A percentile compares a stretch with the other conserved stretches of the same genome.
phyloP scores from a whole-genome alignment of 2,797 vertebrate species.

The Chloroceryle inda region DNA sequence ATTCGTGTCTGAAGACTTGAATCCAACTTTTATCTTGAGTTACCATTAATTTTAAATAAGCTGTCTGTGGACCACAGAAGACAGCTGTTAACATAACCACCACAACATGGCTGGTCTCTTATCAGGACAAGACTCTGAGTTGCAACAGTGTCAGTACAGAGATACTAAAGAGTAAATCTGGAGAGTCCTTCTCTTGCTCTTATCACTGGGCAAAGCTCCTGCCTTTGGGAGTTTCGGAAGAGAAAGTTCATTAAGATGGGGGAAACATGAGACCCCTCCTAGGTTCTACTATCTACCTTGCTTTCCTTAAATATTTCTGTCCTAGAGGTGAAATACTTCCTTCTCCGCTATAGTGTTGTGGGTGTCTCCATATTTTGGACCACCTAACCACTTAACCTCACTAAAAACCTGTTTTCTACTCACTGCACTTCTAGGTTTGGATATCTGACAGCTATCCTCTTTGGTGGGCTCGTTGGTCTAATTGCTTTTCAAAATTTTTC shows the following conservation, averaged over 20 bases:
- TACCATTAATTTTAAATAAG: not conserved
- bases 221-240: not conserved
- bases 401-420: not conserved
- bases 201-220: not conserved
- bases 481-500: not conserved
- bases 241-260: not conserved
- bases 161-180: not conserved
- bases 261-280: not conserved
- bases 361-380: not conserved
- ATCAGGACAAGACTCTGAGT: not conserved
- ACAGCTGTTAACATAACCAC: constrained; percentile 17
- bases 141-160: not conserved
- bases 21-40: not conserved
- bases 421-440: not conserved
- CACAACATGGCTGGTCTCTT: not conserved
- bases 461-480: not conserved
- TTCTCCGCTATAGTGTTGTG: not conserved
- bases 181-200: not conserved
- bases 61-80: not conserved
- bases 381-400: not conserved
- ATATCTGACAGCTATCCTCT: not conserved
- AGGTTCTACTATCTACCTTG: not conserved
- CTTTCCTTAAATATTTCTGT: not conserved
- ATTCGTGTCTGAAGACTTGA: not conserved
- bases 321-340: not conserved